Evolutionary conservation across 2,113 vertebrate genomes (phyloP).

Genomic region (Varanus salvator): DNA sequence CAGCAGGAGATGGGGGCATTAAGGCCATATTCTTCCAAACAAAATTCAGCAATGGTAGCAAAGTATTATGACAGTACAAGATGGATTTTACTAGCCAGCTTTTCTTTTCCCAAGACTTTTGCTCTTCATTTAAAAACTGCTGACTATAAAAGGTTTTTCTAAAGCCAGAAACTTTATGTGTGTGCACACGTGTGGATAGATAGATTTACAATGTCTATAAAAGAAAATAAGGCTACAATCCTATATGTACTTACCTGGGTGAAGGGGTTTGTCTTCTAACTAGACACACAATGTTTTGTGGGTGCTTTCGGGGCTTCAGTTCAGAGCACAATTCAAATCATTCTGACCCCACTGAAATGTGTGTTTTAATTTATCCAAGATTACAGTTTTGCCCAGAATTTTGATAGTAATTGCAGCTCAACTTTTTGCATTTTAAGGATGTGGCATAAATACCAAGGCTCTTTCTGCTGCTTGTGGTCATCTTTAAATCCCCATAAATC

Average conservation of each 20-base stretch:
- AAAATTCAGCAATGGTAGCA: slow-evolving; percentile 82
- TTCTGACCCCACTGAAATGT: no score
- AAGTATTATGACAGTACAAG: slow-evolving; percentile 79
- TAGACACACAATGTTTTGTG: not conserved
- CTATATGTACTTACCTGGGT: not conserved
- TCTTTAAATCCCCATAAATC: not conserved
- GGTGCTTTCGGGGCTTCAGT: not conserved
- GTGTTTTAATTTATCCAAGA: not conserved
- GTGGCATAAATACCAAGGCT: not conserved
- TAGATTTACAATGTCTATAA: not conserved
- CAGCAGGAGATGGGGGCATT: slow-evolving; percentile 81
- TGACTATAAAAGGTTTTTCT: not conserved
- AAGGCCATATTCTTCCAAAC: slow-evolving; percentile 87
- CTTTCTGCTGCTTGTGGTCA: not conserved
- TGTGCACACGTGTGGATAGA: no score
- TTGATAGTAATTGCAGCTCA: not conserved
- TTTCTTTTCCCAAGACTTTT: slow-evolving; percentile 67
- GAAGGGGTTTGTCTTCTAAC: not conserved
- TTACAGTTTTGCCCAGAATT: not conserved
- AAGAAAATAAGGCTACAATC: not conserved
- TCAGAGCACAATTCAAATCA: not conserved
- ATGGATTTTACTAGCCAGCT: slow-evolving; percentile 73
- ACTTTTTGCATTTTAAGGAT: not conserved
- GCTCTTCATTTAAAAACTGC: not conserved
- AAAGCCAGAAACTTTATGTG: not conserved